Percentiles rank a stretch among this genome's conserved stretches.
Conservation (phyloP, 1,140 invertebrate species). For the Cherax destructor region DNA sequence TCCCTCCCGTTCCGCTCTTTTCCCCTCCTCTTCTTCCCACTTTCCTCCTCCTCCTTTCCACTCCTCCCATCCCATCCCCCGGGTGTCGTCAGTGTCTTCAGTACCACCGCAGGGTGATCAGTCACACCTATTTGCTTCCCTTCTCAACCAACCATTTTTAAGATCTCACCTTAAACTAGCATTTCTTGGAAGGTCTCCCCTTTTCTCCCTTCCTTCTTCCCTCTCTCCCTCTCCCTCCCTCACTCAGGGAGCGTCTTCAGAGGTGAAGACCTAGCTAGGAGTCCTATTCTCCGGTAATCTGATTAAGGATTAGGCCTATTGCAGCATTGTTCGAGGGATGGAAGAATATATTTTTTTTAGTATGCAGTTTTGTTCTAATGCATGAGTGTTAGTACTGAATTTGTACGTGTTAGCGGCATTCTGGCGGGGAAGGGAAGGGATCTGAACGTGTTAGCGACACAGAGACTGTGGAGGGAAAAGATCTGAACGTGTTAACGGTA, state of each 20-base stretch:
- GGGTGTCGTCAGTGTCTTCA: background rate
- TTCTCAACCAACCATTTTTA: background rate
- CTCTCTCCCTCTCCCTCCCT: too few relatives aligned
- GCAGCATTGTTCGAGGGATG: background rate
- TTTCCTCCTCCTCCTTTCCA: background rate
- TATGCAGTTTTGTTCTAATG: background rate
- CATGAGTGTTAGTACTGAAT: background rate
- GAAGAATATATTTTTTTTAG: background rate
- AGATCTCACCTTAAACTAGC: background rate
- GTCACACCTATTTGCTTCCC: slow-evolving; percentile 4
- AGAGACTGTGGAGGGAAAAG: background rate
- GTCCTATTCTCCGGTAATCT: slow-evolving; percentile 3
- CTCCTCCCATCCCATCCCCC: background rate
- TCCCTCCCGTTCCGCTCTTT: too few relatives aligned
- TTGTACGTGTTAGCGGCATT: background rate
- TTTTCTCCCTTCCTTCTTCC: background rate
- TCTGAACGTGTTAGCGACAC: too few relatives aligned
- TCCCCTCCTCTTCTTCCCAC: background rate
- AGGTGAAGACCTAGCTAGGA: background rate
- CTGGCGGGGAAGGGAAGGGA: background rate
- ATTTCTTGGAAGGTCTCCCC: background rate
- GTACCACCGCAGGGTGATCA: background rate
- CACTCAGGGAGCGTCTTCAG: background rate
- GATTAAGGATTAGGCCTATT: slow-evolving; percentile 12
- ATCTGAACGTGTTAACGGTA: too few relatives aligned